Base-by-base conservation (phyloP, 2,888 invertebrate genomes). In the Omphaloscelis lunosa region DNA sequence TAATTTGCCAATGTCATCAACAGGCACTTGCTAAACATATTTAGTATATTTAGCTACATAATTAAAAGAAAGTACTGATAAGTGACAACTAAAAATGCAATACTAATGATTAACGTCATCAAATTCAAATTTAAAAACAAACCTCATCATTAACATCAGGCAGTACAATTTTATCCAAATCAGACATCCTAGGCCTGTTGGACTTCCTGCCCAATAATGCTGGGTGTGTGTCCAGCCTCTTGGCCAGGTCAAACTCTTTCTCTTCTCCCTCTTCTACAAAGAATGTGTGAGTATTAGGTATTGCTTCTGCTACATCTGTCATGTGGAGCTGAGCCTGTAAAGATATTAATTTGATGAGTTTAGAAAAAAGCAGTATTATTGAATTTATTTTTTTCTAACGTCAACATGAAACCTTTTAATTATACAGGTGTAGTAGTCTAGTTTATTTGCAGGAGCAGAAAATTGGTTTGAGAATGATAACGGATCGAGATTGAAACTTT, bases 281-380 rank as follows among this genome's bases (percentile, higher is more conserved):
- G 91, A 98, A 98, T 58, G 97, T 97, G 90, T 99, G 99, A 39
- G 97, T 97, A 93, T 99, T 99, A 61, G 97, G 95, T 0, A 97
- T 97, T 61, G 97, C 94, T 73, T 98, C 97, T 0, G 97, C 97
- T 72, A 97, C 97, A 92, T 98, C 99, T 2, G 99, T 97, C 96
- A 99, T 97, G 92, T 99, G 99, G 27, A 99, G 96, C 68, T 98
- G 97, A 0, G 98, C 97, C 95, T 99, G 98, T 11, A 17, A 65
- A 59, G 0, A 73, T 27, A 61, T 17, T 69, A 20, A 17, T 51
- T 34, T 59, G 12, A 59, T 29, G 17, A 34, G 23, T 51, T 51
- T 27, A n/a, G 12, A 56, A n/a, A 65, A 12, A 20, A n/a, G 12
- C 12, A 8, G 8, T 9, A 5, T n/a, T 17, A 41, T 17, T 41